Conservation (phyloP, 1,140 invertebrate genomes). For the Trachymyrmex cornetzi region DNA sequence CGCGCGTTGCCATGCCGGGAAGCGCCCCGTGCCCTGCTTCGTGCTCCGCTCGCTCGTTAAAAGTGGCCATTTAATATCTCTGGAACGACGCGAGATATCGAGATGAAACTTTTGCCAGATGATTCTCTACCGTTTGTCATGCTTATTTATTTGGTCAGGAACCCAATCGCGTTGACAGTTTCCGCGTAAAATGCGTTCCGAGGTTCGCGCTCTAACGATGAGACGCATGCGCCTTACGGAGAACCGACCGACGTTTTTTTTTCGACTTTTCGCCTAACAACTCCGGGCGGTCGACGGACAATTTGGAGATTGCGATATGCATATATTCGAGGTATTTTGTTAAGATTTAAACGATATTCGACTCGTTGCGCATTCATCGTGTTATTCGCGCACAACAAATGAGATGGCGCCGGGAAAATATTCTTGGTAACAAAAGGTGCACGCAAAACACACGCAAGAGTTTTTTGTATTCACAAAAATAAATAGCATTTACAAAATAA, state of each 20-base stretch:
- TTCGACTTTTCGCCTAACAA: neutral
- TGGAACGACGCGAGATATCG: constrained; percentile 68
- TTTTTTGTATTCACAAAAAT: constrained; percentile 16
- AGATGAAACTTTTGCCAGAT: constrained; percentile 69
- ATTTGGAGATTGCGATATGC: neutral
- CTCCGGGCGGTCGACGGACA: neutral
- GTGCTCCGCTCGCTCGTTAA: constrained; percentile 73
- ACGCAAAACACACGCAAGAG: neutral
- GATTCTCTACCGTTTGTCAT: constrained; percentile 80
- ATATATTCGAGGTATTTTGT: constrained; percentile 1
- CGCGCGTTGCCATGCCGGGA: constrained; percentile 25
- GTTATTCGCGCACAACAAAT: neutral
- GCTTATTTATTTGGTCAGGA: constrained; percentile 48
- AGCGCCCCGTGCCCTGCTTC: constrained; percentile 46
- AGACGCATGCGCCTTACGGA: constrained; percentile 40
- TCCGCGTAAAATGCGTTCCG: constrained; percentile 60
- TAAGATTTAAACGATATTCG: neutral
- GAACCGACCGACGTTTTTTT: neutral
- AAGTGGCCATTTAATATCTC: constrained; percentile 78
- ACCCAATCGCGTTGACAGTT: constrained; percentile 45
- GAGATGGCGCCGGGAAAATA: neutral
- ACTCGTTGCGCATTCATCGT: neutral
- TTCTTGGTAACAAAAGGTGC: neutral
- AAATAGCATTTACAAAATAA: neutral
- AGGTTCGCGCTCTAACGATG: constrained; percentile 57